Base-by-base conservation (phyloP, 2,888 invertebrate genomes). In the Eristalis intricaria region DNA sequence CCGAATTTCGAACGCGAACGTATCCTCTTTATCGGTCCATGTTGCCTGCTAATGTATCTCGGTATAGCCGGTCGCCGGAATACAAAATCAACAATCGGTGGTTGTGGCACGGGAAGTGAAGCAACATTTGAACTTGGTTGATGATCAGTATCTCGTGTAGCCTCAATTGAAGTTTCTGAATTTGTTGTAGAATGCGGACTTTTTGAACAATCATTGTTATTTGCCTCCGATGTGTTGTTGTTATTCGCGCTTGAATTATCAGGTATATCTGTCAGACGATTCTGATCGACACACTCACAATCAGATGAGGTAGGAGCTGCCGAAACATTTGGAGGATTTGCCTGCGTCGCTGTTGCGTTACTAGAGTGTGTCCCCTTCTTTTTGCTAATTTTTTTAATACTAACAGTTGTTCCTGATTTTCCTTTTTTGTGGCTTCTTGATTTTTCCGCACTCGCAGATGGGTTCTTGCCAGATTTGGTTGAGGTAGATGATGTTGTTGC, bases 1-100 rank as follows among this genome's bases (percentile, higher is more conserved):
- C 92, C 91, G 81, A 93, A 93, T 86, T 92, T 92, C 86, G 92
- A 91, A 3, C 93, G 92, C 15, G 93, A 92, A 35, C 92, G 91
- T 50, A 91, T 90, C n/a, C 93, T 91, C 77, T 93, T 93, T 40
- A 90, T 87, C 3, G 89, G 84, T 68, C 90, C 90, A 50, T 89
- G 89, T 43, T 90, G 89, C 13, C 82, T 15, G 4, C 43, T 80
- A 29, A 89, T 68, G 26, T 80, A 83, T 29, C 89, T 88, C 4
- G 90, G 89, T 89, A 90, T 89, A 61, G 83, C 89, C 65, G 92
- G 92, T 88, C 90, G 89, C 89, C 91, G 90, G 89, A 92, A 92
- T 89, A 91, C 90, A 88, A 86, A 90, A 79, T 90, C 91, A 90
- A 91, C 90, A 90, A 89, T 89, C 77, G 89, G 66, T 66, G 71